Evolutionary conservation across 2,113 vertebrate species (phyloP), one percentile per base, ranked within the genome.

Genomic region (Mastomys coucha): DNA sequence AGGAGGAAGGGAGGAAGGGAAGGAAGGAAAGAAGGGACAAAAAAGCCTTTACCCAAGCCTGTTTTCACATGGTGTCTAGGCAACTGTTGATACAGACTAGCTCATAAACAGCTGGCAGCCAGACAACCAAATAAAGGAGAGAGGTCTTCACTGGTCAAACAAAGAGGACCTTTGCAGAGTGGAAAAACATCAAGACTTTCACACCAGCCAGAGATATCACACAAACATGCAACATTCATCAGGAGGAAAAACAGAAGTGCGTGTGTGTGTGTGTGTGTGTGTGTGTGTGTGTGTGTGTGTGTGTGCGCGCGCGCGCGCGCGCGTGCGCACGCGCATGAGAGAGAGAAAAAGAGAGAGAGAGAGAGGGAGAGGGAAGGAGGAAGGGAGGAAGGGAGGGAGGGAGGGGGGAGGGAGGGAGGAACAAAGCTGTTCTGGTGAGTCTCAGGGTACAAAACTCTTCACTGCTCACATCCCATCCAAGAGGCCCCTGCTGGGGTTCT

Each of bases 1-100:
- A 31, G 63, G 26, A 65, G 28, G 24, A 9, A 65, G 28, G n/a
- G 92, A 96, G 2, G 95, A 28, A 11, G 5, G 31, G 11, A 14
- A 92, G 36, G 85, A 96, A 4, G n/a, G 19, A 73, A 73, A 91
- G 96, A 53, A n/a, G n/a, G n/a, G n/a, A n/a, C n/a, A n/a, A n/a
- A 96, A 89, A 94, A 81, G 58, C 70, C 67, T 81, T 92, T 75
- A 12, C 75, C 53, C 91, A 86, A 95, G 93, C 72, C 86, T 91
- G 31, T 88, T 96, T 96, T 39, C 88, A 80, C 36, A 65, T 1
- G 81, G 91, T 97, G 81, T 95, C 97, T n/a, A 96, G 77, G 96
- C 92, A 97, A 95, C 91, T 72, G 65, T 45, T 72, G 89, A 88
- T 28, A 42, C 58, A n/a, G 31, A 63, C 70, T 36, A 82, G 80